Conservation (phyloP, 1,140 invertebrate species). For the Magallana angulata region DNA sequence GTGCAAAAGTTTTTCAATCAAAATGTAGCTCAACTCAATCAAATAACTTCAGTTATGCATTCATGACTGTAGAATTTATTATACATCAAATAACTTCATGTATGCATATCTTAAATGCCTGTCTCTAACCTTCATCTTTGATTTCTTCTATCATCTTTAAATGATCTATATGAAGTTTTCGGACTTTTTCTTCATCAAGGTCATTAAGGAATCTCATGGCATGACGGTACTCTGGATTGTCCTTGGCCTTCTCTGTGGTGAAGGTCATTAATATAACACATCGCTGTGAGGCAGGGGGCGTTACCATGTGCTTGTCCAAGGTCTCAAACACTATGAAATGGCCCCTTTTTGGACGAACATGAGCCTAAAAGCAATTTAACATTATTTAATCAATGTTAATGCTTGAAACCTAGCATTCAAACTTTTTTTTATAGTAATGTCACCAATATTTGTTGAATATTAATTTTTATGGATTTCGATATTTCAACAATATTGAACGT, state of each 20-base stretch:
- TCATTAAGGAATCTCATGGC: slow-evolving; percentile 57
- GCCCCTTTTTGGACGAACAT: slow-evolving; percentile 82
- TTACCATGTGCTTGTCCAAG: slow-evolving; percentile 82
- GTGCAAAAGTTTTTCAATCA: no score
- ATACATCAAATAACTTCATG: no score
- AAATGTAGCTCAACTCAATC: no score
- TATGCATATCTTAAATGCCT: not conserved
- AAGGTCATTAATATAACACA: slow-evolving; percentile 81
- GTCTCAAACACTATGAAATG: slow-evolving; percentile 83
- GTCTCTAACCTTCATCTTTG: slow-evolving; percentile 57
- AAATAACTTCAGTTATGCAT: no score
- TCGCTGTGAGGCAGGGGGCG: slow-evolving; percentile 77
- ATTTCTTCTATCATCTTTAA: slow-evolving; percentile 58
- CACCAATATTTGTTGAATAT: no score
- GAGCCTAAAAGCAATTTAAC: slow-evolving; percentile 59
- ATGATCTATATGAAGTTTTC: slow-evolving; percentile 29
- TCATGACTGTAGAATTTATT: no score
- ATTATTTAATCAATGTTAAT: no score
- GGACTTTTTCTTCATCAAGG: slow-evolving; percentile 58
- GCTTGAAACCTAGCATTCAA: no score
- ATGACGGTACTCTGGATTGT: slow-evolving; percentile 57
- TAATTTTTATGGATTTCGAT: no score
- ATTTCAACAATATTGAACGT: no score
- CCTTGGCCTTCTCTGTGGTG: slow-evolving; percentile 53
- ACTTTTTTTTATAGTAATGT: no score